Percentiles rank a stretch among this genome's conserved stretches.
These are phyloP conservation scores for Alectura lathami DNA, from an alignment of 2,113 vertebrate species.

Conservation along the genomic window DNA sequence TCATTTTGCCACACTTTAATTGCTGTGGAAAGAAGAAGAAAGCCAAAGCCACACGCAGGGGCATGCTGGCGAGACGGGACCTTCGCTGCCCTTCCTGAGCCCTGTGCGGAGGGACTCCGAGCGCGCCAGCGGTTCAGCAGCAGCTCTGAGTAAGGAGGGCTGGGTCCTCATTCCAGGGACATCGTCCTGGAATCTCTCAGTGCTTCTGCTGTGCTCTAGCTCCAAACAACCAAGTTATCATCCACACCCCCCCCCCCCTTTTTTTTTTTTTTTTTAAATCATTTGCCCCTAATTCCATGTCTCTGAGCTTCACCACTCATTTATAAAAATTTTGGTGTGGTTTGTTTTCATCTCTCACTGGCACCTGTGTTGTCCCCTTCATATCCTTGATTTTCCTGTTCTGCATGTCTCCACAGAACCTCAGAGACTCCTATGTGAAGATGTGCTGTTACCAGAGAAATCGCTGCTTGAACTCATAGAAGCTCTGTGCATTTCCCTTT, in stretches of 20 bases:
- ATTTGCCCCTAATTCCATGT: not conserved
- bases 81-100: fast-evolving
- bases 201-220: not conserved
- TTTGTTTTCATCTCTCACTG: not conserved
- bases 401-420: not conserved
- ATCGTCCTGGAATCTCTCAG: not conserved
- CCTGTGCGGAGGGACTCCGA: no score
- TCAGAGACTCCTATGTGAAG: not conserved
- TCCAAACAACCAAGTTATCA: not conserved
- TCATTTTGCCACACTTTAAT: not conserved
- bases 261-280: not conserved
- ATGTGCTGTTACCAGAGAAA: not conserved
- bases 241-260: no score
- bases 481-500: not conserved
- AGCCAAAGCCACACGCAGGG: not conserved
- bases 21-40: fast-evolving
- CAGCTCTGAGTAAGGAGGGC: no score
- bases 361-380: not conserved
- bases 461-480: fast-evolving
- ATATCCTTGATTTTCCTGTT: not conserved
- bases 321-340: not conserved
- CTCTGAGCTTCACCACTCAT: not conserved
- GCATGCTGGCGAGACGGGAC: fast-evolving
- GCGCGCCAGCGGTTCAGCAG: not conserved
- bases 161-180: not conserved